These are phyloP conservation scores for Pelochelys cantorii DNA, from an alignment of 2,797 vertebrate genomes.

Conservation along the genomic window DNA sequence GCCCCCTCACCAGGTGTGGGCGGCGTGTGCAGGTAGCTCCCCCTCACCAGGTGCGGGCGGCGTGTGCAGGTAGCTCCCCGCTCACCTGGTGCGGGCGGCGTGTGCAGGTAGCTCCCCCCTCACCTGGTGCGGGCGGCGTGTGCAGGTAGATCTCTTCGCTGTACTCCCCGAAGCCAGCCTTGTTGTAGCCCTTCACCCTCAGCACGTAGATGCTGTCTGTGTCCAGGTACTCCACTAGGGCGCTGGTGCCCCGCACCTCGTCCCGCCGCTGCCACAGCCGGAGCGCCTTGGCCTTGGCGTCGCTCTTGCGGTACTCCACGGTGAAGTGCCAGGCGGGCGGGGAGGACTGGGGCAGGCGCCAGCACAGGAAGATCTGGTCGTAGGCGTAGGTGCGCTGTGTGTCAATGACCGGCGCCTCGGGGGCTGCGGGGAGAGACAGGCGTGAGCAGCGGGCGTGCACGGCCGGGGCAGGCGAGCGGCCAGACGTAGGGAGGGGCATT, in stretches of 20 bases:
- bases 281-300: conserved; percentile 83
- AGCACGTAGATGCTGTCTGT: conserved; percentile 94
- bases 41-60: no score
- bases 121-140: conserved; percentile 87
- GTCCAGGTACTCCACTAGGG: conserved; percentile 91
- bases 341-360: conserved; percentile 95
- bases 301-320: conserved; percentile 91
- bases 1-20: no score
- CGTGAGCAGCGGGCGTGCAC: conserved; percentile 55
- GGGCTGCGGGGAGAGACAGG: conserved; percentile 82
- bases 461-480: conserved; percentile 37
- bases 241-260: conserved; percentile 91
- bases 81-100: no score
- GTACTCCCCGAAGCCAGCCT: conserved; percentile 95
- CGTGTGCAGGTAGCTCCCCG: no score
- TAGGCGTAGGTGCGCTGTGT: conserved; percentile 97
- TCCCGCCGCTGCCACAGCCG: conserved; percentile 91
- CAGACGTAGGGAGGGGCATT: conserved; percentile 33
- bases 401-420: conserved; percentile 95
- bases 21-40: no score
- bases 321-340: conserved; percentile 96
- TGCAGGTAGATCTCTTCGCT: conserved; percentile 97
- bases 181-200: conserved; percentile 94
- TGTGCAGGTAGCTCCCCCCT: no score
- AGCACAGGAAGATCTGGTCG: conserved; percentile 96